Base-by-base conservation (phyloP, 2,113 vertebrate genomes). In the Sula dactylatra region DNA sequence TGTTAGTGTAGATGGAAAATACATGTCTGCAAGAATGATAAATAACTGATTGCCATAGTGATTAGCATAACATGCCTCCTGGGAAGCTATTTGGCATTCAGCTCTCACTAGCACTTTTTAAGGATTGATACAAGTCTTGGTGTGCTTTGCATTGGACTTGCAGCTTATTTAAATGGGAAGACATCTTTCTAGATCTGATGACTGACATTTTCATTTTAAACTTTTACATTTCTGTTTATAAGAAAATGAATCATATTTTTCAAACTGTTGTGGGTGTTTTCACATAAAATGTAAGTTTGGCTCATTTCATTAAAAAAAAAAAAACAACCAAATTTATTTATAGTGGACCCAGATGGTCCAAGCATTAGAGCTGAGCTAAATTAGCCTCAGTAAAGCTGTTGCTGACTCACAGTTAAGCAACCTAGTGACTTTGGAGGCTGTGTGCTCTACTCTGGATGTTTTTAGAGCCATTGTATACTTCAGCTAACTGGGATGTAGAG, bases 1-100 rank as follows among this genome's bases (percentile, higher is more conserved):
- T 96, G 88, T 97, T 97, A 98, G 86, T 7, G 47, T 97, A 98
- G 98, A 97, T 98, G 84, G 94, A 97, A 97, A 97, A 94, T 90
- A 94, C 80, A 90, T 87, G 62, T 91, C 92, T 97, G 85, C 83
- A 94, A 95, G 96, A 97, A 98, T 97, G 96, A 97, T 88, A 97
- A 98, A 97, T 96, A 97, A 94, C 85, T 96, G 91, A 98, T 95
- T 97, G 81, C 94, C 55, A 64, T 20, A 76, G 78, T 55, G 97
- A 97, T 97, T 96, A 92, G 80, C 91, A 96, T 96, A 97, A 71
- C 25, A 8, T 54, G 79, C 64, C 54, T 76, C 70, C 65, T 36
- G 70, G 86, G 93, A 96, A 94, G 66, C 83, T 94, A 26, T 77
- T 97, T 97, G 88, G 79, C 94, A 96, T 91, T 97, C 96, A 95